Percentiles rank a stretch among this genome's conserved stretches.
Evolutionary conservation across 2,113 vertebrate species (phyloP).

Genomic region (Climacteris rufus): DNA sequence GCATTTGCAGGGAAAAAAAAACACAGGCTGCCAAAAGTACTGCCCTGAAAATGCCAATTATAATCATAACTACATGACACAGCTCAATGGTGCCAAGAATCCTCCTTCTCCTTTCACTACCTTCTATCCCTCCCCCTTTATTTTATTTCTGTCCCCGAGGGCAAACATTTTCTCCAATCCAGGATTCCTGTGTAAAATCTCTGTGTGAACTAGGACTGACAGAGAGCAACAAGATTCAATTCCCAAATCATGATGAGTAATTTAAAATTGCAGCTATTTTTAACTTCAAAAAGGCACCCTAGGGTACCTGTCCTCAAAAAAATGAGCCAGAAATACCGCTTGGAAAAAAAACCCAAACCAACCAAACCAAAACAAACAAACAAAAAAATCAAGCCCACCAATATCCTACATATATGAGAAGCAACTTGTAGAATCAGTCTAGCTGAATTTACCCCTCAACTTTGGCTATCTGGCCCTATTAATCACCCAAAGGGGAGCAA

Average conservation of each 20-base stretch:
- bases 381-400: neutral
- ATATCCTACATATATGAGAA: neutral
- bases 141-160: conserved; percentile 3
- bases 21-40: neutral
- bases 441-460: neutral
- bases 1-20: neutral
- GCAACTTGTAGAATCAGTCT: neutral
- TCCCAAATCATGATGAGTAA: conserved; percentile 34
- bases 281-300: conserved; percentile 26
- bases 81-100: conserved; percentile 19
- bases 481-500: neutral
- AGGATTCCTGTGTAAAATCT: conserved; percentile 13
- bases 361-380: no score
- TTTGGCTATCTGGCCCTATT: neutral
- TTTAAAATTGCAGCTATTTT: conserved; percentile 37
- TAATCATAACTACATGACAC: conserved; percentile 43
- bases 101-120: conserved; percentile 6
- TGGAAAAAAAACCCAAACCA: neutral
- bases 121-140: neutral
- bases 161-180: neutral
- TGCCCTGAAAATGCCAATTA: conserved; percentile 65
- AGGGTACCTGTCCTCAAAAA: neutral
- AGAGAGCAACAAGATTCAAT: neutral
- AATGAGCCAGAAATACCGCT: neutral
- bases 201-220: neutral